Evolutionary conservation across 2,888 invertebrate genomes (phyloP), one percentile per base, ranked within the genome.

Genomic region (Aporophyla nigra): DNA sequence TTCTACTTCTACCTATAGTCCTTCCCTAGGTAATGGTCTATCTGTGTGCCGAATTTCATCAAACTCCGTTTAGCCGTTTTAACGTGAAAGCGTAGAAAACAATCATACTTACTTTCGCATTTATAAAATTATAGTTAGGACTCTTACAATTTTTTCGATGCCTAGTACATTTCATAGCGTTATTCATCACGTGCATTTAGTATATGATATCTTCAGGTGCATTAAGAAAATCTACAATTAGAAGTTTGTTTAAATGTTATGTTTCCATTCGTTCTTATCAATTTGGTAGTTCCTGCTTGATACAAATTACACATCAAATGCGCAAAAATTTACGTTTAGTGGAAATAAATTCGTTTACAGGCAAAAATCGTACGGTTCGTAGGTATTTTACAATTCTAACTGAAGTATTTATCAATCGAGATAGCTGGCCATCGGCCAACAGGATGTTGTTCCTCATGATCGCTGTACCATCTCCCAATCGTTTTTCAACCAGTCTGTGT

Each of bases 371-470:
- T 71, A 46, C 63, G 58, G 14, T 51, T 56, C 43, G 53, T 61
- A 24, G 59, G 56, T 69, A 73, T 56, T 84, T 80, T 69, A 73
- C 83, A 63, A 69, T 71, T 76, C 72, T 74, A 73, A 78, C 84
- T 78, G 78, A 67, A 84, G 82, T 88, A 86, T 88, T 90, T 88
- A 87, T 88, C 86, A 75, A 82, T 84, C 67, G 86, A 85, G 86
- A 87, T 87, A 80, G 78, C 84, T 95, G 95, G 95, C 93, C 7
- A 63, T 61, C 56, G 74, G 94, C 95, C 95, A 95, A 93, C 89
- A 89, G 93, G 93, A 93, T 93, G 93, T 93, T 92, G 92, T 93
- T 93, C 87, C 89, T 90, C 86, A 89, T 91, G 91, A 93, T 93
- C 92, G 88, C 84, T 86, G 77, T 88, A 87, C 86, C 86, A 85